Percentiles rank a stretch among this genome's conserved stretches.
These are phyloP conservation scores for Ageneiosus marmoratus DNA, from an alignment of 2,113 vertebrate genomes.

Conservation along the genomic window DNA sequence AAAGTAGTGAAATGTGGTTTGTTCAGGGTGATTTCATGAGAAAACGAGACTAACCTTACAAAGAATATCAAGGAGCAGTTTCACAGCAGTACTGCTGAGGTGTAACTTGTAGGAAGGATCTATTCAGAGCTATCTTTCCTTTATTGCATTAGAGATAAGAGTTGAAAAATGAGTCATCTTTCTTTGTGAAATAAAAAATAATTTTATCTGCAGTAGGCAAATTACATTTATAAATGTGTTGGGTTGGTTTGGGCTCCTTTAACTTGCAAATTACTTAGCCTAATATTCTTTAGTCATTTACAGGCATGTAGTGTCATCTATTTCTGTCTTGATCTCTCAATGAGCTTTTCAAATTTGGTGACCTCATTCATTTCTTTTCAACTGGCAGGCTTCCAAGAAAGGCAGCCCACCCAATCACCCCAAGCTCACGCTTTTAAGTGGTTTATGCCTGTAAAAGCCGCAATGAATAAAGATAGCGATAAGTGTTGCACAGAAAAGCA, in stretches of 20 bases:
- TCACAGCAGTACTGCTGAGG: not conserved
- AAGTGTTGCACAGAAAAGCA: not conserved
- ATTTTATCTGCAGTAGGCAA: not conserved
- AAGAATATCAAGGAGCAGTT: not conserved
- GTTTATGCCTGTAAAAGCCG: constrained; percentile 40
- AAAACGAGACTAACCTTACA: not conserved
- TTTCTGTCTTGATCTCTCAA: not conserved
- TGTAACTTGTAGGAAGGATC: not conserved
- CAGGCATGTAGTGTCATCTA: not conserved
- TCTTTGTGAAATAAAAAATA: not conserved
- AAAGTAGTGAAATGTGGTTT: constrained; percentile 53
- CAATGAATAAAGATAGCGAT: constrained; percentile 12
- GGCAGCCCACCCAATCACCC: constrained; percentile 26
- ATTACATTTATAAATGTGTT: not conserved
- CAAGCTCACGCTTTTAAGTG: constrained; percentile 15
- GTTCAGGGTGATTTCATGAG: not conserved
- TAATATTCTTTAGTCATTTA: not conserved
- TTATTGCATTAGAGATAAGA: not conserved
- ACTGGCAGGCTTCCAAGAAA: constrained; percentile 48
- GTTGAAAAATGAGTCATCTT: not conserved
- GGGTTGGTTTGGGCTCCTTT: too few relatives aligned
- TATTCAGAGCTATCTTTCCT: not conserved
- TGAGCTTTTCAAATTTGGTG: constrained; percentile 24
- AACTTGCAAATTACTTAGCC: too few relatives aligned
- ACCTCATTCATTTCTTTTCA: constrained; percentile 43